Evolutionary conservation across 2,888 invertebrate genomes (phyloP).

Genomic region (Caenorhabditis angaria): DNA sequence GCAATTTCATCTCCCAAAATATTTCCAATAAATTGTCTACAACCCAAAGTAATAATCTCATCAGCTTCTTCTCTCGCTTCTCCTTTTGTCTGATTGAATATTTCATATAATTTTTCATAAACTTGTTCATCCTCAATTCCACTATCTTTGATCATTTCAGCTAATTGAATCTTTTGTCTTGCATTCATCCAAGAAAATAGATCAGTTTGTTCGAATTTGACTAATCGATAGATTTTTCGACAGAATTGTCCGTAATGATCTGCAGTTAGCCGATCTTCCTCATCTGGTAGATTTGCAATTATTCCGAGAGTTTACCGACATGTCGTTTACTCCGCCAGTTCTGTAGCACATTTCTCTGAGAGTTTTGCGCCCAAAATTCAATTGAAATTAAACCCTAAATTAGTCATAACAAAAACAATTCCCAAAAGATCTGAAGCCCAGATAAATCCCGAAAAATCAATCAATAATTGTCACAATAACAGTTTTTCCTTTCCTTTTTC

Average conservation of each 20-base stretch:
- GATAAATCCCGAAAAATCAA: no score
- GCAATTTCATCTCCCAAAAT: conserved; percentile 55
- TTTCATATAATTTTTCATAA: conserved; percentile 54
- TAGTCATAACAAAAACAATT: no score
- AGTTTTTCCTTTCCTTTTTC: no score
- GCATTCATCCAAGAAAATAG: conserved; percentile 49
- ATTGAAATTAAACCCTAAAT: no score
- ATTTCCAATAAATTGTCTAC: conserved; percentile 54
- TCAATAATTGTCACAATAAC: no score
- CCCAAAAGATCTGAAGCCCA: no score
- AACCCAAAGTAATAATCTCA: conserved; percentile 52
- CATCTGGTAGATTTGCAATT: conserved; percentile 43
- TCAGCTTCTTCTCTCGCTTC: conserved; percentile 52
- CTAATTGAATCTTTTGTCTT: conserved; percentile 41
- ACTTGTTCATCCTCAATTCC: conserved; percentile 47
- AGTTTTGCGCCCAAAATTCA: no score
- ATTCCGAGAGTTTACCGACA: no score
- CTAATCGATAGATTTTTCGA: conserved; percentile 54
- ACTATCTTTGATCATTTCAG: conserved; percentile 48
- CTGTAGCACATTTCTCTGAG: no score
- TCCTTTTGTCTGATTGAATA: conserved; percentile 45
- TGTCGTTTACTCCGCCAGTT: no score
- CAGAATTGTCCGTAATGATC: conserved; percentile 59
- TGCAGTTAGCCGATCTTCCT: conserved; percentile 46
- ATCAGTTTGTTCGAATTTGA: conserved; percentile 44